Evolutionary conservation across 92 coral and sea anemone genomes (phyloP).

Genomic region (Porites divaricata): DNA sequence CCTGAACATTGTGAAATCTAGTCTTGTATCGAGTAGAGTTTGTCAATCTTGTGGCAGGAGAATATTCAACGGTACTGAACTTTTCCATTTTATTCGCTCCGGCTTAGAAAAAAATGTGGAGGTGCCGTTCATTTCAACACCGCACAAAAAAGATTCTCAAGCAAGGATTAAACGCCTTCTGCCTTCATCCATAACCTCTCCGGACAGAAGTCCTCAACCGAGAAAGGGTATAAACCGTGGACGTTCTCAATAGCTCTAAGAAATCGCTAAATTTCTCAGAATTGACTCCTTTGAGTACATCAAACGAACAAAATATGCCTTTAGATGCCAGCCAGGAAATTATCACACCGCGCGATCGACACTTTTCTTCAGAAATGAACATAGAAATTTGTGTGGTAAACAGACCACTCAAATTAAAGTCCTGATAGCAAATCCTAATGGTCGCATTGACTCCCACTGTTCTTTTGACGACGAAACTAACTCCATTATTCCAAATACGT

Average conservation of each 20-base stretch:
- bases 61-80: too few species aligned
- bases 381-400: conserved; percentile 27
- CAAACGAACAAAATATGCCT: too few species aligned
- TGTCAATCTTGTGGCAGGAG: too few species aligned
- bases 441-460: conserved; percentile 31
- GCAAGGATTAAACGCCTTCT: conserved; percentile 26
- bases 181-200: conserved; percentile 41
- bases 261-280: conserved; percentile 14
- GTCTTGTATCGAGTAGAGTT: too few species aligned
- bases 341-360: too few species aligned
- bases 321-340: too few species aligned
- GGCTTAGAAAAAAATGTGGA: too few species aligned
- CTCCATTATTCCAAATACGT: conserved; percentile 46
- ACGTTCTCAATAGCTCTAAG: neutral
- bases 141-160: neutral
- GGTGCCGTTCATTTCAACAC: too few species aligned
- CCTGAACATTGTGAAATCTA: too few species aligned
- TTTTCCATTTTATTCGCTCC: too few species aligned
- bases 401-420: conserved; percentile 45
- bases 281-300: too few species aligned
- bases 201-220: conserved; percentile 40
- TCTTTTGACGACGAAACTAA: conserved; percentile 54
- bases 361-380: neutral
- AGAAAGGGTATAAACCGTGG: conserved; percentile 9
- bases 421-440: conserved; percentile 48